Base-by-base conservation (phyloP, 2,888 invertebrate genomes). In the Thalpophila matura region DNA sequence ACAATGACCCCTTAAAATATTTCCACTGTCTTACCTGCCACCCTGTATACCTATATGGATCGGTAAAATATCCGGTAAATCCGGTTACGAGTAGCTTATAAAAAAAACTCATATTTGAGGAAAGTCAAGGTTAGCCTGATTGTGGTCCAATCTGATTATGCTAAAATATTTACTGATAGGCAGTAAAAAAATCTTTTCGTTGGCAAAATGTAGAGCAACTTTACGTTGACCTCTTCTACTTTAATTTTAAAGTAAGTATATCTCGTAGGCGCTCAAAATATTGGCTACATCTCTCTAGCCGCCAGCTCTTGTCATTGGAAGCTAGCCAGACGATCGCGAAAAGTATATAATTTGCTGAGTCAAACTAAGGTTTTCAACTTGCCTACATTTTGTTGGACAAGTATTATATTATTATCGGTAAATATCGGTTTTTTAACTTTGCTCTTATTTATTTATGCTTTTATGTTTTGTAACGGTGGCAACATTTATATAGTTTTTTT, bases 271-370 rank as follows among this genome's bases (percentile, higher is more conserved):
- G 64, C 74, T 66, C 33, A 55, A 72, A 71, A 72, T 65, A 77
- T 77, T 74, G 74, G 64, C 68, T 65, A 50, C 74, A 60, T 50
- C 53, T 40, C 72, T 45, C 63, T 53, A 68, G 53, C 71, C 60
- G 37, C 62, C 56, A 59, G 60, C 67, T 70, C 72, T 59, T 51
- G 59, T 76, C 65, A 74, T 80, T 83, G 83, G 83, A 78, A 56
- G 55, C 56, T 22, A 38, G 83, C 83, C 83, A 83, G 77, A 71
- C 51, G 49, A 47, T 59, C 55, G 70, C 60, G 68, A 75, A 75
- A 65, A 75, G 60, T 77, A 68, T 80, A 65, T 65, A 81, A 76
- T 79, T 68, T 69, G 77, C 80, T 75, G 79, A 81, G 62, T 64
- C 74, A 53, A 69, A 33, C 26, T 59, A 51, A 51, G 54, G 38